Conservation (phyloP, 2,797 vertebrate genomes). For the Thunnus albacares region DNA sequence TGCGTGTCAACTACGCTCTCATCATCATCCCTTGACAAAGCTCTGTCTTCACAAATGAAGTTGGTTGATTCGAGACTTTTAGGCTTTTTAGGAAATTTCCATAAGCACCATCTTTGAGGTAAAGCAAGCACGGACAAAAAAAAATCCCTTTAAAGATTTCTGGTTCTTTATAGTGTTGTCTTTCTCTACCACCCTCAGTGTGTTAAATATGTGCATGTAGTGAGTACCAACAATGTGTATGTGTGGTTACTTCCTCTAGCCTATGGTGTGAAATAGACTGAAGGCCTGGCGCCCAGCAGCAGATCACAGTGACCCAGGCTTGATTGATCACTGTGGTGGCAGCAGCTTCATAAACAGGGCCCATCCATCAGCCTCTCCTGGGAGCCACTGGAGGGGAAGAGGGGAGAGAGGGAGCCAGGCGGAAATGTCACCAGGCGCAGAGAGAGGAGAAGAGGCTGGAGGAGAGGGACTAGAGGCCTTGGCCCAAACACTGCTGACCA, state of each 20-base stretch:
- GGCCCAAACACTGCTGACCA: slow-evolving; percentile 75
- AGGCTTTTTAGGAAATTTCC: neutral
- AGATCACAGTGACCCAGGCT: slow-evolving; percentile 72
- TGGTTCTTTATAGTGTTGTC: neutral
- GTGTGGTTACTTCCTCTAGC: slow-evolving; percentile 44
- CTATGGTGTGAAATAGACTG: slow-evolving; percentile 59
- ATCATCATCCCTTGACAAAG: neutral
- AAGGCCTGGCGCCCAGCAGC: slow-evolving; percentile 59
- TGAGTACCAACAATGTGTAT: slow-evolving; percentile 28
- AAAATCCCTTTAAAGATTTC: slow-evolving; percentile 1
- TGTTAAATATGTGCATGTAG: neutral
- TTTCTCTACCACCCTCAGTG: neutral
- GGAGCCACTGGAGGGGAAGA: slow-evolving; percentile 65
- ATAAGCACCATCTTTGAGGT: slow-evolving; percentile 1
- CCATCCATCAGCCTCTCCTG: slow-evolving; percentile 87
- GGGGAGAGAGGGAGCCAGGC: slow-evolving; percentile 65
- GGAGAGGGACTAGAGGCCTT: slow-evolving; percentile 57
- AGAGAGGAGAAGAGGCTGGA: slow-evolving; percentile 49
- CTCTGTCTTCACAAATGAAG: slow-evolving; percentile 5
- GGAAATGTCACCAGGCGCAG: slow-evolving; percentile 79
- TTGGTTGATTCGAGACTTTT: slow-evolving; percentile 1
- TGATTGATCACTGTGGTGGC: slow-evolving; percentile 87
- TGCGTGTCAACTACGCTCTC: neutral
- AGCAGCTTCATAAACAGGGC: slow-evolving; percentile 86
- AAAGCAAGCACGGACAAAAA: slow-evolving; percentile 2